A percentile compares a stretch with the other conserved stretches of the same genome.
phyloP scores from a whole-genome alignment of 1,140 invertebrate genomes.

The Gerris buenoi region DNA sequence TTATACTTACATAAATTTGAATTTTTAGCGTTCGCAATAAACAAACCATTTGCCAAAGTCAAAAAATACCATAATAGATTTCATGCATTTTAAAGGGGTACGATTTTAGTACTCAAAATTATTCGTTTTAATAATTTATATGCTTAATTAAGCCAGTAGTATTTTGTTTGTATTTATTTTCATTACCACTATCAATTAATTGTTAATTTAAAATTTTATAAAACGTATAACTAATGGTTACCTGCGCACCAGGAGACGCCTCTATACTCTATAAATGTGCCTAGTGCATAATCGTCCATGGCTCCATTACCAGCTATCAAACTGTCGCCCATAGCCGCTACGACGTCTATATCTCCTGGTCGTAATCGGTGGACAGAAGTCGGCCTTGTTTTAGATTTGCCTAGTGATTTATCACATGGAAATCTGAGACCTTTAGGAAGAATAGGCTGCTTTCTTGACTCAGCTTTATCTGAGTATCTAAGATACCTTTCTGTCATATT shows the following conservation, averaged over 20 bases:
- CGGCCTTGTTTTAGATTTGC: slow-evolving; percentile 24
- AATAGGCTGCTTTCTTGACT: slow-evolving; percentile 22
- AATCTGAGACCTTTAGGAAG: slow-evolving; percentile 28
- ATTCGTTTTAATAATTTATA: too few relatives aligned
- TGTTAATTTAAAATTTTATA: too few relatives aligned
- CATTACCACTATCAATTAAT: too few relatives aligned
- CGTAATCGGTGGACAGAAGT: slow-evolving; percentile 43
- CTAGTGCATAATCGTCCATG: slow-evolving; percentile 51
- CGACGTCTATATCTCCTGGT: slow-evolving; percentile 59
- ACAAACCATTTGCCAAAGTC: too few relatives aligned
- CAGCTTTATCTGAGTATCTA: background rate
- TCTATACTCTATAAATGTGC: slow-evolving; percentile 55
- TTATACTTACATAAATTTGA: too few relatives aligned
- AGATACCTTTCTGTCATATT: background rate
- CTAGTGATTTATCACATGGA: slow-evolving; percentile 30
- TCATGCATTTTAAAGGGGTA: too few relatives aligned
- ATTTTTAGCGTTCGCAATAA: too few relatives aligned
- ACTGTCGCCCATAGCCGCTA: slow-evolving; percentile 65
- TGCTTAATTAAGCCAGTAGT: too few relatives aligned
- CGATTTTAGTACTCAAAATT: too few relatives aligned
- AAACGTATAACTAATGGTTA: slow-evolving; percentile 22
- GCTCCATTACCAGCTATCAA: slow-evolving; percentile 61
- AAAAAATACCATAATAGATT: too few relatives aligned
- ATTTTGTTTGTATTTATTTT: too few relatives aligned
- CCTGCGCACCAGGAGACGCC: slow-evolving; percentile 63